Conservation (phyloP, 2,888 invertebrate species). For the Calephelis perditalis region DNA sequence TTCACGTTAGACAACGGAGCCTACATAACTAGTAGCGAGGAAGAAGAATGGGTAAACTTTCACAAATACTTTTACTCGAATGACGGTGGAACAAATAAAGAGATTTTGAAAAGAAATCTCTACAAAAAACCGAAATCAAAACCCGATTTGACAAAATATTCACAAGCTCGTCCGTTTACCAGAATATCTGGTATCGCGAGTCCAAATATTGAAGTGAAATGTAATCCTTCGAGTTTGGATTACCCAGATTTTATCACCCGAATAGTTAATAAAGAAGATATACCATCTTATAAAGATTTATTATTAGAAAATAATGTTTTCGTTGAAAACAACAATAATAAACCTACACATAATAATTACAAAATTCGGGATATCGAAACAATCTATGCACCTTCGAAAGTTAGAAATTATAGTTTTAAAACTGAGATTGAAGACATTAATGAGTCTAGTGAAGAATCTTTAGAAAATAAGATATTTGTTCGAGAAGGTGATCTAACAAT, state of each 20-base stretch:
- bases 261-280: conserved; percentile 37
- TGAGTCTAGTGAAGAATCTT: conserved; percentile 1
- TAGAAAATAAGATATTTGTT: conserved; percentile 12
- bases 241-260: conserved; percentile 52
- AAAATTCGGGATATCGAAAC: conserved; percentile 43
- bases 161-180: neutral
- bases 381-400: conserved; percentile 53
- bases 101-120: conserved; percentile 22
- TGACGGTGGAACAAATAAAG: conserved; percentile 24
- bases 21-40: conserved; percentile 40
- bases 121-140: conserved; percentile 22
- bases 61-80: conserved; percentile 24
- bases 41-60: conserved; percentile 38
- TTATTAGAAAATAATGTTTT: conserved; percentile 18
- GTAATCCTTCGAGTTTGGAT: conserved; percentile 47
- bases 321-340: conserved; percentile 19
- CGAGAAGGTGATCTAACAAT: conserved; percentile 13
- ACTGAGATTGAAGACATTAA: conserved; percentile 2
- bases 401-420: conserved; percentile 45
- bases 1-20: conserved; percentile 44
- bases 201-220: conserved; percentile 31
- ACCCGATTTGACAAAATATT: conserved; percentile 11
- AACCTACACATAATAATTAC: neutral
- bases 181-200: neutral
- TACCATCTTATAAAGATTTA: conserved; percentile 3